A percentile compares a stretch with the other conserved stretches of the same genome.
Evolutionary conservation across 2,888 invertebrate genomes (phyloP).

Genomic region (Omphaloscelis lunosa): DNA sequence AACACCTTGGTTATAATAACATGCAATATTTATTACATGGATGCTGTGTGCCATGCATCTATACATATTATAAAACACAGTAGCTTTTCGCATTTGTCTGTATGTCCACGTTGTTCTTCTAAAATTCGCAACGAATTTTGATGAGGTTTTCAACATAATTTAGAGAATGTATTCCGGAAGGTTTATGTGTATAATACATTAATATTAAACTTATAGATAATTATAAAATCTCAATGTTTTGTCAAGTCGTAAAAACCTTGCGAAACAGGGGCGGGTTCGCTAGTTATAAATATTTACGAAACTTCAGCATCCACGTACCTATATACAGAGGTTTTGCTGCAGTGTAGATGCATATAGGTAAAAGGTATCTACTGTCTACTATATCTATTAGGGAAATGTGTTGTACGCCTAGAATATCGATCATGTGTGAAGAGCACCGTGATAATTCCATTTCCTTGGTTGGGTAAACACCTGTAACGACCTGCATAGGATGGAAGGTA

Average conservation of each 20-base stretch:
- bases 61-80: too few relatives aligned
- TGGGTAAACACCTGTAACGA: conserved; percentile 7
- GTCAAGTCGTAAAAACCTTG: too few relatives aligned
- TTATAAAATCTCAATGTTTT: too few relatives aligned
- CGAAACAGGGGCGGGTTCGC: too few relatives aligned
- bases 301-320: neutral
- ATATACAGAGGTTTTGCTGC: neutral
- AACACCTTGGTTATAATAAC: conserved; percentile 1
- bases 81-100: too few relatives aligned
- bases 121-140: too few relatives aligned
- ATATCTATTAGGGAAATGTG: neutral
- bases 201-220: too few relatives aligned
- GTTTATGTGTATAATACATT: too few relatives aligned
- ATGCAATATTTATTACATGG: conserved; percentile 12
- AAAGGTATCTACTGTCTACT: neutral
- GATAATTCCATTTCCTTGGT: conserved; percentile 10
- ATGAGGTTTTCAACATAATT: too few relatives aligned
- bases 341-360: neutral
- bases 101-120: too few relatives aligned
- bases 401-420: conserved; percentile 2
- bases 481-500: conserved; percentile 1
- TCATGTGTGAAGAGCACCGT: neutral
- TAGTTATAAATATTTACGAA: neutral
- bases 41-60: neutral
- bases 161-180: too few relatives aligned